Conservation (phyloP, 1,140 invertebrate genomes). For the Atta texana region DNA sequence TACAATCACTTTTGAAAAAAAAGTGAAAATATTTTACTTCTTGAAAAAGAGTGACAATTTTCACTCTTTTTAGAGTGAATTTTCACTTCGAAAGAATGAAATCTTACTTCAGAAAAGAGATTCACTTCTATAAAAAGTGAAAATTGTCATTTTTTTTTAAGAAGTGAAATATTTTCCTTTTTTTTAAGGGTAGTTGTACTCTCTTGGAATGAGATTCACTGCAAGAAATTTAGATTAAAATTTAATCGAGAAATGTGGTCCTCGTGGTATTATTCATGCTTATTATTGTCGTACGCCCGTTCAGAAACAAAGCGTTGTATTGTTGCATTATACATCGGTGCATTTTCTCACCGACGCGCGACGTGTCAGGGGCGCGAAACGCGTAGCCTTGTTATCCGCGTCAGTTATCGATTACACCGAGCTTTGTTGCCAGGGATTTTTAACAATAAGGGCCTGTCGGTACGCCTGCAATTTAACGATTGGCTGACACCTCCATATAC, state of each 20-base stretch:
- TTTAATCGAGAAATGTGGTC: background rate
- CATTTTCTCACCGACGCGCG: conserved; percentile 40
- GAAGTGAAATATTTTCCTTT: too few relatives aligned
- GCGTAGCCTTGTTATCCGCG: conserved; percentile 46
- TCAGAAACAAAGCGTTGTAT: conserved; percentile 7
- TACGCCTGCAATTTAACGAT: conserved; percentile 57
- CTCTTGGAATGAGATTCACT: too few relatives aligned
- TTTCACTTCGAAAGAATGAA: too few relatives aligned
- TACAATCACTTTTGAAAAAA: too few relatives aligned
- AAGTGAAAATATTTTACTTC: too few relatives aligned
- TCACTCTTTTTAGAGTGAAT: too few relatives aligned
- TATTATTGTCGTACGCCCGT: background rate
- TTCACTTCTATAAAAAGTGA: too few relatives aligned
- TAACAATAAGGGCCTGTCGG: conserved; percentile 59
- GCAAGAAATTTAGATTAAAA: background rate
- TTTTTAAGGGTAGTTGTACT: too few relatives aligned
- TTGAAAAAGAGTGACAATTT: too few relatives aligned
- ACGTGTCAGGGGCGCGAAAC: conserved; percentile 29
- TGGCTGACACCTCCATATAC: conserved; percentile 15
- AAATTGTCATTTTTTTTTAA: too few relatives aligned
- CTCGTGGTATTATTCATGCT: background rate
- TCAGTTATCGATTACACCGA: conserved; percentile 55
- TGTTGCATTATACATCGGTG: conserved; percentile 41
- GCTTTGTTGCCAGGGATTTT: conserved; percentile 66
- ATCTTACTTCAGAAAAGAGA: too few relatives aligned